Conservation (phyloP, 1,140 invertebrate genomes). For the Ceratina japonica region DNA sequence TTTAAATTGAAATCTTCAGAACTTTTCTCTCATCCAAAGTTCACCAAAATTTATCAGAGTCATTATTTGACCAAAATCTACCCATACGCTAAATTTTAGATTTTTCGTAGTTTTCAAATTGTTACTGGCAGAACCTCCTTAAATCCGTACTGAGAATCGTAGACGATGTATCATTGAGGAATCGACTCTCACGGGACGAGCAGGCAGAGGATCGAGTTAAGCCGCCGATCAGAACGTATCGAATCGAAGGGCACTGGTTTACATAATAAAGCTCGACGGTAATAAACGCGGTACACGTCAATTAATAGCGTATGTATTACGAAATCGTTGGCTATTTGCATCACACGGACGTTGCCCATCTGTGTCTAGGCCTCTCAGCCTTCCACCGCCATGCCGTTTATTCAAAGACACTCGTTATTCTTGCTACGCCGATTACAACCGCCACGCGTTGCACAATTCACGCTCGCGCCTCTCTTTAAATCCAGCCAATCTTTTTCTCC, state of each 20-base stretch:
- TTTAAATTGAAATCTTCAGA: no score
- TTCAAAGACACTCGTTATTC: conserved; percentile 49
- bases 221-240: conserved; percentile 17
- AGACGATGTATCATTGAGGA: no score
- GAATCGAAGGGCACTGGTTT: conserved; percentile 24
- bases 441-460: conserved; percentile 35
- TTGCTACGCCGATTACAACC: conserved; percentile 35
- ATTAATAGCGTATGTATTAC: conserved; percentile 68
- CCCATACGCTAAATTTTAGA: no score
- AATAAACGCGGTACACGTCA: conserved; percentile 44
- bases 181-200: no score
- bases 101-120: no score
- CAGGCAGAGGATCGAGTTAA: not conserved
- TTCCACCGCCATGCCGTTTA: conserved; percentile 38
- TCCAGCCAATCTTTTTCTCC: not conserved
- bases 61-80: no score
- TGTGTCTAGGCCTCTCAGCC: conserved; percentile 67
- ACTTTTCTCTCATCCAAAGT: no score
- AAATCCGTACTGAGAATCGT: no score
- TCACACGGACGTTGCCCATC: conserved; percentile 67
- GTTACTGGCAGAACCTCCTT: no score
- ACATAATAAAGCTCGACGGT: conserved; percentile 49
- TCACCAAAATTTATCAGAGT: no score
- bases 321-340: conserved; percentile 69
- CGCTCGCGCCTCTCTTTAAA: not conserved